Evolutionary conservation across 2,113 vertebrate species (phyloP).

Genomic region (Laticauda laticaudata): DNA sequence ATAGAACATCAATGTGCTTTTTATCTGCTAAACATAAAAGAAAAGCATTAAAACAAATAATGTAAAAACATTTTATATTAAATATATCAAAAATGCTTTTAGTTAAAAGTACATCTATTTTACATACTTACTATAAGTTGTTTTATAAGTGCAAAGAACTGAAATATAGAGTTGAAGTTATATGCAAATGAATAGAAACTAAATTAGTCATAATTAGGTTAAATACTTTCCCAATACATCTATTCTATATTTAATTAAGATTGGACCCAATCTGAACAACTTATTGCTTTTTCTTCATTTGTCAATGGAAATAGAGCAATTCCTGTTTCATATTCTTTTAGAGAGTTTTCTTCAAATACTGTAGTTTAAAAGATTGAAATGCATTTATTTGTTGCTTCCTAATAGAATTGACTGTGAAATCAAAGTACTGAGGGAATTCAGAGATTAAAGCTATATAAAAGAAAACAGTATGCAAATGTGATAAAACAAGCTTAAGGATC

Average conservation of each 20-base stretch:
- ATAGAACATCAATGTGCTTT: background rate
- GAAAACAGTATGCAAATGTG: slow-evolving; percentile 44
- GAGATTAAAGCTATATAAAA: slow-evolving; percentile 27
- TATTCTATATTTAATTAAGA: background rate
- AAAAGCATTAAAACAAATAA: background rate
- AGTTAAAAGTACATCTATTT: background rate
- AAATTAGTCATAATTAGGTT: background rate
- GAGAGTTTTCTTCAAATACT: slow-evolving; percentile 16
- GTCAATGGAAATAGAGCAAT: slow-evolving; percentile 34
- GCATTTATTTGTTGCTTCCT: slow-evolving; percentile 11
- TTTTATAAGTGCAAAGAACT: background rate
- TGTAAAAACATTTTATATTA: background rate
- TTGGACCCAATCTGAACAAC: background rate
- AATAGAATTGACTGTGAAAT: slow-evolving; percentile 41
- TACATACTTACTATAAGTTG: background rate
- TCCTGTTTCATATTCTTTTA: slow-evolving; percentile 9
- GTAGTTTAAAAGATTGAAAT: slow-evolving; percentile 21
- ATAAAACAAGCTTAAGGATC: background rate
- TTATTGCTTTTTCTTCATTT: background rate
- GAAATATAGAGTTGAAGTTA: background rate
- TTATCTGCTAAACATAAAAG: background rate
- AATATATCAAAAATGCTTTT: background rate
- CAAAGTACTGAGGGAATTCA: slow-evolving; percentile 31
- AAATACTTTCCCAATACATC: background rate
- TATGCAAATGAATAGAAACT: background rate